Evolutionary conservation across 2,113 vertebrate genomes (phyloP).

Genomic region (Percina caprodes): DNA sequence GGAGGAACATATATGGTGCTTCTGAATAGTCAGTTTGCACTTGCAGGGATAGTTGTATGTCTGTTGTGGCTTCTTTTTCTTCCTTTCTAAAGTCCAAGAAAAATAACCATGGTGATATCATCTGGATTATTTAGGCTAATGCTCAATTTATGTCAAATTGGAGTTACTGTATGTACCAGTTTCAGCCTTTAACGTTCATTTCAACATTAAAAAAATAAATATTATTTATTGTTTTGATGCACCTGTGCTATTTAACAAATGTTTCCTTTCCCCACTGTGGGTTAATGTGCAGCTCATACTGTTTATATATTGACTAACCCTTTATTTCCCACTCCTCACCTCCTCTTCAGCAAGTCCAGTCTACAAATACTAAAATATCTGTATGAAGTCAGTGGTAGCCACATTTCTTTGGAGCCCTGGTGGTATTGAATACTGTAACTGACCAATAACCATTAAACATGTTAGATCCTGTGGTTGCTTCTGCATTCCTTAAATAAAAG

Average conservation of each 20-base stretch:
- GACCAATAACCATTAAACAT: background rate
- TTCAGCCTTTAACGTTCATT: too few relatives aligned
- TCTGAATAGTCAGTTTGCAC: background rate
- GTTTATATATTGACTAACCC: background rate
- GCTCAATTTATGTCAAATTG: background rate
- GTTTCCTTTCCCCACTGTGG: background rate
- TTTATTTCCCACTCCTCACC: background rate
- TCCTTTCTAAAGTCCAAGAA: background rate
- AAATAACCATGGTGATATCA: background rate
- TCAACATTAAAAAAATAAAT: background rate
- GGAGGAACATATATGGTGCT: background rate
- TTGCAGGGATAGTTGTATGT: background rate
- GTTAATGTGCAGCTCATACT: background rate
- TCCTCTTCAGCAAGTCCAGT: background rate
- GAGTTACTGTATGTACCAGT: background rate
- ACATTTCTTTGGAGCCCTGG: background rate
- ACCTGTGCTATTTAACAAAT: background rate
- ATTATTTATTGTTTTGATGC: background rate
- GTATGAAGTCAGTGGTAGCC: background rate
- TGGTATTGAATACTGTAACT: background rate
- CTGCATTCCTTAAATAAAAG: conserved; percentile 3
- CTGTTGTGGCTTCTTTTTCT: background rate
- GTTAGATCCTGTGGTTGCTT: background rate
- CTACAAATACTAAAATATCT: background rate
- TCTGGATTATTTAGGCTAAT: background rate